A percentile compares a stretch with the other conserved stretches of the same genome.
Evolutionary conservation across 2,888 invertebrate genomes (phyloP).

Genomic region (Apamea monoglypha): DNA sequence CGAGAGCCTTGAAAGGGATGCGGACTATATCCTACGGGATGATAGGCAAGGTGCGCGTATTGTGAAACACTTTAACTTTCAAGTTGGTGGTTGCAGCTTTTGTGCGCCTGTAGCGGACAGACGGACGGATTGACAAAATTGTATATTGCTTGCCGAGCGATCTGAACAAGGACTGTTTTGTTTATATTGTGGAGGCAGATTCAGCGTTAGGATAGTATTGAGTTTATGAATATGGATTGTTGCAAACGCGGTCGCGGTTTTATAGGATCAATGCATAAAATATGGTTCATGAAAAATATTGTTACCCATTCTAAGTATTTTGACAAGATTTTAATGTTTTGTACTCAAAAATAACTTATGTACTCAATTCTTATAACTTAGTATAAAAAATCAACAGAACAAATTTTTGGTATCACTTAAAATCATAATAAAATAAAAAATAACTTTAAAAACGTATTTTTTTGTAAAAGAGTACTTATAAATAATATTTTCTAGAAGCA

Average conservation of each 20-base stretch:
- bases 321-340: not conserved
- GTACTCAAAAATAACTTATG: not conserved
- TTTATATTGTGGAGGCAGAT: constrained; percentile 33
- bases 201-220: not conserved
- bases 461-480: not conserved
- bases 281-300: not conserved
- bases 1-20: constrained; percentile 67
- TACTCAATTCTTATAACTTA: not conserved
- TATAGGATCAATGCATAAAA: too few species aligned
- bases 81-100: constrained; percentile 64
- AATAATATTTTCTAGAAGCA: not conserved
- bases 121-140: constrained; percentile 56
- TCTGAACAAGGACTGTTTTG: constrained; percentile 24
- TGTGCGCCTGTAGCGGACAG: constrained; percentile 47
- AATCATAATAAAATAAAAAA: not conserved
- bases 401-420: not conserved
- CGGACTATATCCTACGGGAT: constrained; percentile 69
- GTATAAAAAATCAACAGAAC: not conserved
- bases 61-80: constrained; percentile 59
- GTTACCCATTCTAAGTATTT: not conserved
- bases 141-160: constrained; percentile 35
- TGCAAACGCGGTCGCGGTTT: too few species aligned
- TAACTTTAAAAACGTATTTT: not conserved
- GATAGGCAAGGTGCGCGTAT: constrained; percentile 70
- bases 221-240: not conserved